Evolutionary conservation across 2,113 vertebrate species (phyloP).

Genomic region (Perca schrenkii): DNA sequence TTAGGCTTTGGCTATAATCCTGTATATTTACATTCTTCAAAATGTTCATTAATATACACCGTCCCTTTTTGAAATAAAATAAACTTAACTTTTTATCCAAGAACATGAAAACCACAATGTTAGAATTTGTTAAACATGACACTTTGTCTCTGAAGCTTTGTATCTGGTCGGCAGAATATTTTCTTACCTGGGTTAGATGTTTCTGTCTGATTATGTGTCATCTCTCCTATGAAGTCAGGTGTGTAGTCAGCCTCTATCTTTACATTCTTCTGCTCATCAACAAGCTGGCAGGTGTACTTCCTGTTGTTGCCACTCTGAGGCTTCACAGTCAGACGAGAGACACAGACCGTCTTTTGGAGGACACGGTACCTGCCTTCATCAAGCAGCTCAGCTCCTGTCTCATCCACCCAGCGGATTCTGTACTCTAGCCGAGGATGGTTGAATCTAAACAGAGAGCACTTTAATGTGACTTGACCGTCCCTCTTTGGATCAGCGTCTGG

Average conservation of each 20-base stretch:
- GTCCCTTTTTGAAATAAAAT: too few species aligned
- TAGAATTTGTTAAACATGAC: too few species aligned
- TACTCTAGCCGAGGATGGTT: fast-evolving
- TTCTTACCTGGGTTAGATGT: too few species aligned
- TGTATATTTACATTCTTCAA: too few species aligned
- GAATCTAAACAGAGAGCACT: conserved; percentile 21
- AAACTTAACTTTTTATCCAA: too few species aligned
- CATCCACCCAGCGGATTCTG: conserved; percentile 20
- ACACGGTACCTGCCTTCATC: fast-evolving
- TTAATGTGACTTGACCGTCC: neutral
- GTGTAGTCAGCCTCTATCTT: conserved; percentile 21
- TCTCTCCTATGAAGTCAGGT: neutral
- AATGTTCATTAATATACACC: too few species aligned
- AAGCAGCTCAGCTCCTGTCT: conserved; percentile 2
- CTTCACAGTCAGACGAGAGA: conserved; percentile 30
- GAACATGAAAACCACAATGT: too few species aligned
- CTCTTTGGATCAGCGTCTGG: neutral
- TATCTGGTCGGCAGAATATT: too few species aligned
- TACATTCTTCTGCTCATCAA: fast-evolving
- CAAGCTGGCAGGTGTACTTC: conserved; percentile 47
- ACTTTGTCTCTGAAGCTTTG: too few species aligned
- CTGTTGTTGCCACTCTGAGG: neutral
- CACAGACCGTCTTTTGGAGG: fast-evolving
- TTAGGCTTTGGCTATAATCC: too few species aligned
- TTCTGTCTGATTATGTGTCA: too few species aligned